These are phyloP conservation scores for Musca vetustissima DNA, from an alignment of 1,140 invertebrate genomes.

Conservation along the genomic window DNA sequence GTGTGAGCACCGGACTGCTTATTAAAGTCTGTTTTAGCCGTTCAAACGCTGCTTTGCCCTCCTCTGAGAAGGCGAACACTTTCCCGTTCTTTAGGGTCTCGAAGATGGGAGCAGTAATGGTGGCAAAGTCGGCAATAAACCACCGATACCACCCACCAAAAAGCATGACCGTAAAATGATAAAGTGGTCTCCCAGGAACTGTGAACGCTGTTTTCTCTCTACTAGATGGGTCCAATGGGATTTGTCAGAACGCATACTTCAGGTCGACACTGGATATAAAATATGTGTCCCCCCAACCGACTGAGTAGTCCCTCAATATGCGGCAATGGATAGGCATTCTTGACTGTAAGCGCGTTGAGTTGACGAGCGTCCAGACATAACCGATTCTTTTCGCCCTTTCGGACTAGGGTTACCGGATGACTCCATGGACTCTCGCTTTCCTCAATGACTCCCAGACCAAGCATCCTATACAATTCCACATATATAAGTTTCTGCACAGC, in stretches of 20 bases:
- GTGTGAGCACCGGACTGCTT: neutral
- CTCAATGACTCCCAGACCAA: conserved; percentile 33
- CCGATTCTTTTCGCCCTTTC: conserved; percentile 6
- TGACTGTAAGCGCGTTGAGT: conserved; percentile 47
- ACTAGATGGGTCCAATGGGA: conserved; percentile 37
- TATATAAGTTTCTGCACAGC: neutral
- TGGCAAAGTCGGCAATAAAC: neutral
- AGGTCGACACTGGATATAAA: conserved; percentile 33
- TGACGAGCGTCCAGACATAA: conserved; percentile 58
- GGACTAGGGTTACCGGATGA: neutral
- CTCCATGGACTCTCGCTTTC: neutral
- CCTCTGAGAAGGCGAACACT: neutral
- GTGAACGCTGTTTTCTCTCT: conserved; percentile 56
- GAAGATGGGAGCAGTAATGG: neutral
- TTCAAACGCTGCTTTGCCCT: neutral
- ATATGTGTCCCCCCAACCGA: neutral
- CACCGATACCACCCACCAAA: conserved; percentile 5
- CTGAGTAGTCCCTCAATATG: conserved; percentile 17
- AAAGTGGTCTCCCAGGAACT: conserved; percentile 51
- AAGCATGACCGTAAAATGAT: conserved; percentile 46
- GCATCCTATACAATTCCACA: conserved; percentile 30
- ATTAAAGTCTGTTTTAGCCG: neutral
- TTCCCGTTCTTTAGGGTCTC: neutral
- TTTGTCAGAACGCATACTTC: conserved; percentile 47
- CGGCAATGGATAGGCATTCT: conserved; percentile 26